Evolutionary conservation across 2,797 vertebrate genomes (phyloP), one percentile per base, ranked within the genome.

Genomic region (Oreochromis grahami): DNA sequence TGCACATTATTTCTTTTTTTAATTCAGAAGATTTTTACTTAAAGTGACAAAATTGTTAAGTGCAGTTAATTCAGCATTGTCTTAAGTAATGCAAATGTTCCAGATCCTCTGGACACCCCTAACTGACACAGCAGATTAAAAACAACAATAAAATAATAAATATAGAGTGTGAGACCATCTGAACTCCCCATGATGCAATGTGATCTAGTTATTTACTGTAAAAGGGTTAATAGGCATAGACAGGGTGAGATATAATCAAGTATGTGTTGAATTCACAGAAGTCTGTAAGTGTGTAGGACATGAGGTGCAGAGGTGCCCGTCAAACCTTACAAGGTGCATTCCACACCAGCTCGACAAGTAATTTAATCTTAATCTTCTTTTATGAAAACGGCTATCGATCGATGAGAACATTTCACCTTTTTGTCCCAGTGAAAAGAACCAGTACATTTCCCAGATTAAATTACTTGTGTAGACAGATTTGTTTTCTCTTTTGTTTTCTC

Each of bases 341-440:
- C 41, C 65, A 45, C 41, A 43, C 38, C 55, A 29, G 55, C 24
- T 76, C 26, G 38, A 26, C n/a, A 19, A 43, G 77, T 65, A 6
- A 86, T 84, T 82, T 24, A 38, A 84, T 84, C 87, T 34, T 76
- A 76, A 83, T 83, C 82, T 79, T n/a, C 50, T 77, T 79, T 19
- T 52, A 55, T 68, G 17, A 72, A 72, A 79, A 26, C 81, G 36
- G 58, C 41, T 41, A 19, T 29, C 43, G 2, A 2, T 45, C 2
- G 24, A 19, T 36, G 72, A 85, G 45, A 63, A 83, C 70, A n/a
- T n/a, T 41, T 82, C 78, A 53, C 50, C 76, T 65, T 48, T 83
- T 78, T 43, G 41, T 36, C 36, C 36, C n/a, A 3, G 5, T 50
- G 60, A 77, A 77, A 52, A 29, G 68, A 72, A 17, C 10, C 24